Evolutionary conservation across 1,140 invertebrate species (phyloP), one percentile per base, ranked within the genome.

Genomic region (Drosophila albomicans): DNA sequence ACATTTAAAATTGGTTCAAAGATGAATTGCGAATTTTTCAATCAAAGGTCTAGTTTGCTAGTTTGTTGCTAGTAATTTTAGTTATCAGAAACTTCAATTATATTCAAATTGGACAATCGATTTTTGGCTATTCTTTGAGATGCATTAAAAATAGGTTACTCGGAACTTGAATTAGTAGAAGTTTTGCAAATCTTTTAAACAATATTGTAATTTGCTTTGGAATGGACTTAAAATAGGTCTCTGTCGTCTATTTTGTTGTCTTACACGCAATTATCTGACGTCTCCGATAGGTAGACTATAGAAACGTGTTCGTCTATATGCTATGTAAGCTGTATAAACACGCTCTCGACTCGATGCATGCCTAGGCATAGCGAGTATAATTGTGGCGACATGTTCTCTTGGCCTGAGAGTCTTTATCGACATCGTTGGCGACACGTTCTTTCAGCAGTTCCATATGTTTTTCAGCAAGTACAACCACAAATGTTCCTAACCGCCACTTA

Each of bases 401-500:
- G 67, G 46, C 56, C n/a, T 35, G 7, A n/a, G 15, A n/a, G 28
- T 20, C 51, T 66, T 46, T 32, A 16, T 46, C 63, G 51, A 68
- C 59, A 25, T 25, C 20, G 48, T 54, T 51, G 48, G n/a, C 15
- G 25, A 54, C 70, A 69, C 43, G 65, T 69, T 74, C 71, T 56
- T 68, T 13, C 64, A 51, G 38, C 54, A 30, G n/a, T 59, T 13
- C 48, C 56, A 58, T 46, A 52, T 68, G 64, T 63, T 51, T 63
- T 51, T 46, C 8, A 10, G 38, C 30, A 30, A 45, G 5, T 10
- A 38, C 48, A 25, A 49, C 70, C 71, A 43, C 71, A 74, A 68
- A 74, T 69, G 65, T 48, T 52, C 15, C 57, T 38, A 69, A 56
- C 71, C 71, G 57, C 58, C 51, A 58, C 67, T 63, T 69, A 69